Base-by-base conservation (phyloP, 2,113 vertebrate genomes). In the Vidua chalybeata region DNA sequence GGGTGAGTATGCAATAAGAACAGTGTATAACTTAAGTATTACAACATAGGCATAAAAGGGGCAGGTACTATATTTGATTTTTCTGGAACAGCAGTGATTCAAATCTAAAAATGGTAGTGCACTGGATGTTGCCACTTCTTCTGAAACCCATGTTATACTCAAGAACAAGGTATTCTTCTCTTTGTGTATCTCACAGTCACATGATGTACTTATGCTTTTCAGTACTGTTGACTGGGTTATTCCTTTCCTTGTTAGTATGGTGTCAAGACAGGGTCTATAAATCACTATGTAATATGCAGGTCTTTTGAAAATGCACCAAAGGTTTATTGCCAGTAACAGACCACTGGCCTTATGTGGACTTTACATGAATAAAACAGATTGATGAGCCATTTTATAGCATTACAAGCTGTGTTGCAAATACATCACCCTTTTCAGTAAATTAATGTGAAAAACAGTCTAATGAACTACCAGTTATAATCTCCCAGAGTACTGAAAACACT, bases 341-440 rank as follows among this genome's bases (percentile, higher is more conserved):
- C 97, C 97, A 97, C 96, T 98, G 95, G 97, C 97, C 98, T 97
- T 98, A 98, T 95, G 95, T 98, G 97, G 98, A 97, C 97, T 97
- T 98, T 90, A 89, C 96, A 91, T 95, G 97, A 98, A 98, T 98
- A 98, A 98, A 98, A 97, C 97, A 98, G 98, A 98, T 98, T 98
- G 97, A 98, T 98, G 98, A 98, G 96, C 97, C 98, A 93, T 98
- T 98, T 98, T 98, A 98, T 97, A 93, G 97, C 97, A 96, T 97
- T 94, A 79, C 96, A 97, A 97, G 96, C 95, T 97, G 79, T 97
- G 97, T 98, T 97, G 97, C 97, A 98, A 98, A 98, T 98, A 97
- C 80, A 97, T 98, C 97, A 97, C 91, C 75, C 95, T 97, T 98
- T 98, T 97, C 97, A 98, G 97, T 97, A 98, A 97, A 98, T 97